Percentiles rank a stretch among this genome's conserved stretches.
Evolutionary conservation across 2,888 invertebrate species (phyloP).

Genomic region (Tipula confusa): DNA sequence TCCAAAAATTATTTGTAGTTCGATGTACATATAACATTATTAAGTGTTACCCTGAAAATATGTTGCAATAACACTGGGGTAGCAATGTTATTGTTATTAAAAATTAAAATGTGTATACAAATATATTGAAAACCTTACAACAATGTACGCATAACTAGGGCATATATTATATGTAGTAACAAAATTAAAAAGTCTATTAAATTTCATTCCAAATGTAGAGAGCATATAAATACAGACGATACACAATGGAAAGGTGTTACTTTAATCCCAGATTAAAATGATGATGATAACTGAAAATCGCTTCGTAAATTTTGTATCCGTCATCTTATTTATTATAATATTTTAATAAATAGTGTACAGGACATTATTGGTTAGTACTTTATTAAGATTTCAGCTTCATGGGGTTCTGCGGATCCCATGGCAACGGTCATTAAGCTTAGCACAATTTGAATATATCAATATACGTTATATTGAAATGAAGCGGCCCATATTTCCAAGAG

Average conservation of each 20-base stretch:
- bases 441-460: too few species aligned
- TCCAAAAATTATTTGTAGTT: not conserved
- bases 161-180: not conserved
- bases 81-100: not conserved
- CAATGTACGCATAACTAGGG: not conserved
- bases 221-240: too few species aligned
- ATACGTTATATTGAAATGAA: too few species aligned
- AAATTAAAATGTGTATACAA: not conserved
- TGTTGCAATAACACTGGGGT: not conserved
- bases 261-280: slow-evolving; percentile 20
- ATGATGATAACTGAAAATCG: not conserved
- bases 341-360: too few species aligned
- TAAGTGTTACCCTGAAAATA: not conserved
- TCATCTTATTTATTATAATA: too few species aligned
- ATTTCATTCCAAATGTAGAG: not conserved
- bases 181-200: not conserved
- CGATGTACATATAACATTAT: not conserved
- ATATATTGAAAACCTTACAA: not conserved
- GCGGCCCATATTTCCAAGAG: too few species aligned
- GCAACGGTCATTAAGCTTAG: too few species aligned
- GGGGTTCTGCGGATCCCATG: too few species aligned
- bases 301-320: too few species aligned
- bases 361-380: too few species aligned
- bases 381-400: too few species aligned
- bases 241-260: not conserved